Evolutionary conservation across 2,797 vertebrate species (phyloP).

Genomic region (Enteromius trimaculatus): DNA sequence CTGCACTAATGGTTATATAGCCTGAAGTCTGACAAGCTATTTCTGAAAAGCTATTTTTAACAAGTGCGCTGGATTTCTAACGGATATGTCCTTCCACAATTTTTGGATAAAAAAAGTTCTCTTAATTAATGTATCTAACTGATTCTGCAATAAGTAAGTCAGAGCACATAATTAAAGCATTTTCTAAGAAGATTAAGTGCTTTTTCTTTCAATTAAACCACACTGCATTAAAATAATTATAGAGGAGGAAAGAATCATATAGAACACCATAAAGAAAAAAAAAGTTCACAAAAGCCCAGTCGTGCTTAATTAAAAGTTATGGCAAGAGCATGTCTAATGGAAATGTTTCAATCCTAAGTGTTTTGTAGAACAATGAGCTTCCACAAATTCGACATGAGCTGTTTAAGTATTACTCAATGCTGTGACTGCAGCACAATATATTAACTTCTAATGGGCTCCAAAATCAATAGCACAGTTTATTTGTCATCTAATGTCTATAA

Average conservation of each 20-base stretch:
- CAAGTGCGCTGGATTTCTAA: neutral
- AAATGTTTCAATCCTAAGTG: conserved; percentile 31
- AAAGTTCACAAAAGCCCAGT: conserved; percentile 11
- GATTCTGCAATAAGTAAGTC: conserved; percentile 8
- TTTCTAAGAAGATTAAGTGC: conserved; percentile 4
- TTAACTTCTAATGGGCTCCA: conserved; percentile 28
- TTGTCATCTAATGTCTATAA: conserved; percentile 24
- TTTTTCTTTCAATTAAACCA: conserved; percentile 36
- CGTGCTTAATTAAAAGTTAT: conserved; percentile 2
- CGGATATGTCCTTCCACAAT: neutral
- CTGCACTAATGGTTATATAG: conserved; percentile 27
- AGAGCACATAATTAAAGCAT: conserved; percentile 22
- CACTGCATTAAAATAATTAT: conserved; percentile 15
- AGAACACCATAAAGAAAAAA: neutral
- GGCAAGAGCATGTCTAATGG: conserved; percentile 5
- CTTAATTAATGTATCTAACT: conserved; percentile 7
- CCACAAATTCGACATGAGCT: conserved; percentile 13
- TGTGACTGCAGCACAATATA: conserved; percentile 10
- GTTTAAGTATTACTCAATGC: conserved; percentile 26
- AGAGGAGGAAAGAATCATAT: conserved; percentile 22
- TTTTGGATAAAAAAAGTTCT: neutral
- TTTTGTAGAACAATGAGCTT: conserved; percentile 29
- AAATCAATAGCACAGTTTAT: conserved; percentile 39
- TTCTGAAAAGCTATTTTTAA: conserved; percentile 27
- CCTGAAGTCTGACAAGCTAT: conserved; percentile 24